Base-by-base conservation (phyloP, 1,140 invertebrate genomes). In the Trissolcus basalis region DNA sequence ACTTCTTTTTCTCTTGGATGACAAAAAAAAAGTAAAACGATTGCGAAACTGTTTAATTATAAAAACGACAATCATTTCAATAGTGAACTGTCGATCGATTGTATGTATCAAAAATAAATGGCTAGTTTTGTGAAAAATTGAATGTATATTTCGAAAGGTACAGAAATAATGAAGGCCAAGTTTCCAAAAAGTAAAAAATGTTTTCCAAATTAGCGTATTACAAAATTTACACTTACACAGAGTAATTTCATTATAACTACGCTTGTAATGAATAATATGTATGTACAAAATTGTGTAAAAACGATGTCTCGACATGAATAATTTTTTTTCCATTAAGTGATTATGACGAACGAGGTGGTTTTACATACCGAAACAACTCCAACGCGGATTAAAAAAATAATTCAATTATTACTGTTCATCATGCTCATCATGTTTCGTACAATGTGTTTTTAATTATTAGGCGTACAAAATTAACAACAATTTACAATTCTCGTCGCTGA, bases 151-250 rank as follows among this genome's bases (percentile, higher is more conserved):
- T 36, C 9, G 36, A 41, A 16, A 36, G 43, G n/a, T 47, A 11
- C 6, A 54, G 43, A 65, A 65, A 65, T 65, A 65, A 55, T 74
- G 77, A 80, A 78, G 64, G 33, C 77, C 59, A 70, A 47, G 44
- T 68, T 60, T 74, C 71, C 80, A 77, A 82, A 82, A 80, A 82
- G 78, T 80, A 83, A 82, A 79, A 82, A 82, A 82, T 78, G 75
- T 82, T 80, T 78, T 72, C 36, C 58, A 81, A 76, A 80, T 82
- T 78, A 82, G 76, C 79, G 69, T 58, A 78, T 81, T 81, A 82
- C 73, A 82, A 70, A 54, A 70, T 76, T 43, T 60, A 68, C 77
- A 79, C 67, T 81, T 83, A 81, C 63, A 82, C 11, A 67, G 41
- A 45, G 72, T 4, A 56, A 32, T 50, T 7, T 54, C 64, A 54